These are phyloP conservation scores for Euplagia quadripunctaria DNA, from an alignment of 2,888 invertebrate species.

Conservation along the genomic window DNA sequence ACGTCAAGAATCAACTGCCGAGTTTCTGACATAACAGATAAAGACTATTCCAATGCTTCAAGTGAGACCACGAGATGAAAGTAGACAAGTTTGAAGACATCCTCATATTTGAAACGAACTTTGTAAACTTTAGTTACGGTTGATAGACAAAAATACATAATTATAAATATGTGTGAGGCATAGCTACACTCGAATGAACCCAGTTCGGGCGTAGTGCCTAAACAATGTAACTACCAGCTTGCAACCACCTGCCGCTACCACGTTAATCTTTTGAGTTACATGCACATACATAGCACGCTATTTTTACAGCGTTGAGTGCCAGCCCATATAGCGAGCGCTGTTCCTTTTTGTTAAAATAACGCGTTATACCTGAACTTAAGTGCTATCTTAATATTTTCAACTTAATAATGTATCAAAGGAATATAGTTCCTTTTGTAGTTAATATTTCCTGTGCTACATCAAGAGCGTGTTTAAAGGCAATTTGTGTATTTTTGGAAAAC, in stretches of 20 bases:
- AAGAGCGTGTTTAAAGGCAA: too few species aligned
- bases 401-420: too few species aligned
- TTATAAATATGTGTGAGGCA: background rate
- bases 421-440: too few species aligned
- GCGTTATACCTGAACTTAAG: background rate
- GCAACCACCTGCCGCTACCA: background rate
- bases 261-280: background rate
- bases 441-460: too few species aligned
- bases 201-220: background rate
- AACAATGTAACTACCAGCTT: background rate
- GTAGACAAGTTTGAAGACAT: background rate
- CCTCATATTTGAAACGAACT: background rate
- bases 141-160: background rate
- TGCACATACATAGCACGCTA: background rate
- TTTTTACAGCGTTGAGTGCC: background rate
- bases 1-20: background rate
- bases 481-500: too few species aligned
- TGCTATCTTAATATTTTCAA: background rate
- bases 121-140: background rate
- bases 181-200: background rate
- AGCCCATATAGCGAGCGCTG: background rate
- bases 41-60: background rate
- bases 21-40: background rate
- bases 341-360: background rate
- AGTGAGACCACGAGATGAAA: background rate